A percentile compares a stretch with the other conserved stretches of the same genome.
phyloP scores from a whole-genome alignment of 2,797 vertebrate species.

The Rhabdomys pumilio region DNA sequence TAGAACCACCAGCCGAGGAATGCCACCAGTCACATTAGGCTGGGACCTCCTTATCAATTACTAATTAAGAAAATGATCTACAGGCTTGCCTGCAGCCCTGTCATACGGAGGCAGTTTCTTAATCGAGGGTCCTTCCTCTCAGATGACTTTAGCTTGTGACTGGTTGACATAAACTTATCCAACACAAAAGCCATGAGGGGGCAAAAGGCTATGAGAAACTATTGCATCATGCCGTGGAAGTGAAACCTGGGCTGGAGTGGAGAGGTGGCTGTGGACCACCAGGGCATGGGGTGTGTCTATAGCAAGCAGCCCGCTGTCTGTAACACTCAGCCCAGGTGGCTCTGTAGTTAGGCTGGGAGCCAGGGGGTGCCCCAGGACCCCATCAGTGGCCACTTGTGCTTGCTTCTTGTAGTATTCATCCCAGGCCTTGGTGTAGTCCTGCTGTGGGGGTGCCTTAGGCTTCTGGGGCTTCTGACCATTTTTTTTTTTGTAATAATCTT shows the following conservation, averaged over 20 bases:
- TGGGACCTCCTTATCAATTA: not conserved
- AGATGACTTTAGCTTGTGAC: not conserved
- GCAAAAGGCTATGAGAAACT: not conserved
- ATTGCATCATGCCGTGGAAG: not conserved
- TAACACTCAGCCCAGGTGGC: slow-evolving; percentile 98
- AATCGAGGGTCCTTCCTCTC: not conserved
- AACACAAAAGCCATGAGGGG: not conserved
- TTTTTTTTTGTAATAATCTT: slow-evolving; percentile 97
- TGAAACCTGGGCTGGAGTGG: not conserved
- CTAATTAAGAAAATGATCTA: not conserved
- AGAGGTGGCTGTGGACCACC: slow-evolving; percentile 88
- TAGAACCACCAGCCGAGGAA: not conserved
- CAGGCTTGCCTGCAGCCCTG: not conserved
- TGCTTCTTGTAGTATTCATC: slow-evolving; percentile 97
- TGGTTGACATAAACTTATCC: not conserved
- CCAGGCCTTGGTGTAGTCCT: slow-evolving; percentile 98
- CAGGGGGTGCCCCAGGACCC: slow-evolving; percentile 86
- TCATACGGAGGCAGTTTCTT: not conserved
- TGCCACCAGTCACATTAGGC: not conserved
- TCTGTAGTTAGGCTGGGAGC: slow-evolving; percentile 95
- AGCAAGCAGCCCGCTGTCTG: slow-evolving; percentile 93
- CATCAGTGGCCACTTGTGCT: slow-evolving; percentile 89
- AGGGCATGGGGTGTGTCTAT: slow-evolving; percentile 89
- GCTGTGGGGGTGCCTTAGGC: slow-evolving; percentile 89
- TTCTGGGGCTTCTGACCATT: slow-evolving; percentile 88